phyloP scores from a whole-genome alignment of 1,140 invertebrate genomes.

The Caenorhabditis latens region DNA sequence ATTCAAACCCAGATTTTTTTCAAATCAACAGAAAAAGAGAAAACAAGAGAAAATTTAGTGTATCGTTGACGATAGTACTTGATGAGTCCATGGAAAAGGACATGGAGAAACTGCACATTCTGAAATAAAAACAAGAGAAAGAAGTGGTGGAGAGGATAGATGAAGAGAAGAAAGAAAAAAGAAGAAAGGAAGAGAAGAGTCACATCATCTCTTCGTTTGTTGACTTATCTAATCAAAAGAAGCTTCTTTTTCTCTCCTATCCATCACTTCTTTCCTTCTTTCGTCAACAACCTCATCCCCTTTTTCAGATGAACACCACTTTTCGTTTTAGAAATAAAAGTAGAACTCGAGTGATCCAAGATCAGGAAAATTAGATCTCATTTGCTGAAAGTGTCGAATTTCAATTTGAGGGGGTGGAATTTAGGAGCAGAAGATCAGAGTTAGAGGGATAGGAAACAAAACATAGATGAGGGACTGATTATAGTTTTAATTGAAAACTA shows the following conservation, averaged over 20 bases:
- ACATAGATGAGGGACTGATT: no score
- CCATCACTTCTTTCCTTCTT: neutral
- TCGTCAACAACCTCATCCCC: slow-evolving; percentile 6
- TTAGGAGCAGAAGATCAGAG: neutral
- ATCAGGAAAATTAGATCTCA: no score
- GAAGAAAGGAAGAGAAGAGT: neutral
- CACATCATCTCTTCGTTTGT: slow-evolving; percentile 42
- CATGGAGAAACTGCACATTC: neutral
- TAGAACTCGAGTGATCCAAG: neutral
- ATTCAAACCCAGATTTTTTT: no score
- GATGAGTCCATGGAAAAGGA: neutral
- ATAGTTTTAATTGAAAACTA: no score
- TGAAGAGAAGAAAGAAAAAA: neutral
- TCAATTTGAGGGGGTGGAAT: neutral
- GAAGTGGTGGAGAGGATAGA: slow-evolving; percentile 13
- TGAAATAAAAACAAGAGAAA: slow-evolving; percentile 13
- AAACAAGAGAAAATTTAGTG: neutral
- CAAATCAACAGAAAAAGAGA: neutral
- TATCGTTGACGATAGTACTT: neutral
- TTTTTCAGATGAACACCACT: neutral
- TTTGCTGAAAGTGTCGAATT: neutral
- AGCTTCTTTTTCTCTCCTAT: neutral
- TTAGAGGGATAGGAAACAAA: neutral
- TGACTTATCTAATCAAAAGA: slow-evolving; percentile 48
- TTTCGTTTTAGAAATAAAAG: neutral